Conservation (phyloP, 2,888 invertebrate genomes). For the Orchestes rusci region DNA sequence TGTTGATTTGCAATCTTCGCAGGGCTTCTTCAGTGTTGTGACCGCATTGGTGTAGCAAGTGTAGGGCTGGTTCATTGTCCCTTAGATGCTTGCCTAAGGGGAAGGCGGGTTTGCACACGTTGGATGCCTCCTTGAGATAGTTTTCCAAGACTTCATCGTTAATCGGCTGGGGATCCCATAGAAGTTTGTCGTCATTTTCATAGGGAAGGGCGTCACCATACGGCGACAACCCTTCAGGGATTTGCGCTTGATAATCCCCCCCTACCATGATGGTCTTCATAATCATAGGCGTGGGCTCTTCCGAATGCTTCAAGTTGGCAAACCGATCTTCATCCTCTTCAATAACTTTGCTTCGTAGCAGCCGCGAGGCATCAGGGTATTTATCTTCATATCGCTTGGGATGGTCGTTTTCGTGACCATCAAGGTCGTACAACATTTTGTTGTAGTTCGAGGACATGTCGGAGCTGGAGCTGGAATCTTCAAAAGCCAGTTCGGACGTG, state of each 20-base stretch:
- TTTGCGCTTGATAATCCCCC: slow-evolving; percentile 85
- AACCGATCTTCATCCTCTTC: slow-evolving; percentile 73
- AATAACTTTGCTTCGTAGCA: slow-evolving; percentile 56
- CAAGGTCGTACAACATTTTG: slow-evolving; percentile 55
- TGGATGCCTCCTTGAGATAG: slow-evolving; percentile 59
- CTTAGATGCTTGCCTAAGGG: slow-evolving; percentile 70
- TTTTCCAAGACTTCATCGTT: slow-evolving; percentile 68
- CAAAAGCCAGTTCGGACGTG: slow-evolving; percentile 91
- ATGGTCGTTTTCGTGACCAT: slow-evolving; percentile 41
- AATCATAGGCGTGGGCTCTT: slow-evolving; percentile 79
- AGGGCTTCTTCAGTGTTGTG: slow-evolving; percentile 91
- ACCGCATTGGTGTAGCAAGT: slow-evolving; percentile 85
- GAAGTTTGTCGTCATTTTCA: slow-evolving; percentile 89
- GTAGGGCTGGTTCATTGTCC: slow-evolving; percentile 87
- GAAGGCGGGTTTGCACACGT: slow-evolving; percentile 47
- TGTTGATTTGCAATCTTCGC: slow-evolving; percentile 52
- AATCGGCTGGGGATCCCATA: slow-evolving; percentile 85
- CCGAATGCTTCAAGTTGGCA: slow-evolving; percentile 67
- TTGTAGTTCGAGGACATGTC: slow-evolving; percentile 40
- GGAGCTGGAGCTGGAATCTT: slow-evolving; percentile 79
- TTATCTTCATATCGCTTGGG: slow-evolving; percentile 46
- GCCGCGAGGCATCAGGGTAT: slow-evolving; percentile 44
- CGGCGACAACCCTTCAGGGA: slow-evolving; percentile 85
- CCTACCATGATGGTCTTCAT: slow-evolving; percentile 88
- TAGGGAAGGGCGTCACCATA: slow-evolving; percentile 91